Evolutionary conservation across 2,797 vertebrate species (phyloP).

Genomic region (Hippoglossus hippoglossus): DNA sequence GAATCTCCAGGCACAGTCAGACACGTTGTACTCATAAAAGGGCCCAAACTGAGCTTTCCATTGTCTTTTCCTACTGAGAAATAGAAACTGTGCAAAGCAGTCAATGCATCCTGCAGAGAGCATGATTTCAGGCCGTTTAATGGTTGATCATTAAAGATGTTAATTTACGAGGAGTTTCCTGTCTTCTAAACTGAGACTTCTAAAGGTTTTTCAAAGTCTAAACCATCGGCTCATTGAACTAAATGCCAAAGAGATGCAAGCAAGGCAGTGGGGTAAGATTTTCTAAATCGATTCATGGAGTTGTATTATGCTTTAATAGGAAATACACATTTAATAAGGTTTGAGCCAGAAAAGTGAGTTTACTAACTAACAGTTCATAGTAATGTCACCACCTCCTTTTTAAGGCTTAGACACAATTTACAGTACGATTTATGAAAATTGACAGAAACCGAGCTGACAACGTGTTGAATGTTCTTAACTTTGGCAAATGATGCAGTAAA

Average conservation of each 20-base stretch:
- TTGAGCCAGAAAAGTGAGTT: no score
- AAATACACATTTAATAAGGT: not conserved
- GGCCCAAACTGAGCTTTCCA: constrained; percentile 11
- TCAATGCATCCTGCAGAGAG: constrained; percentile 19
- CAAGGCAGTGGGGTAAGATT: not conserved
- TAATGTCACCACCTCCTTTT: no score
- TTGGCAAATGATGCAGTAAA: constrained; percentile 7
- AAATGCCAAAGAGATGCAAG: constrained; percentile 18
- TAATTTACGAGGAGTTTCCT: constrained; percentile 12
- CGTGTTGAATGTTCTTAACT: constrained; percentile 1
- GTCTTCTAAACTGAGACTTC: constrained; percentile 6
- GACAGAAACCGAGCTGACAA: no score
- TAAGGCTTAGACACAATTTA: no score
- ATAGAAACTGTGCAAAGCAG: constrained; percentile 18
- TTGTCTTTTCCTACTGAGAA: not conserved
- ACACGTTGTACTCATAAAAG: constrained; percentile 17
- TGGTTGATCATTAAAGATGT: constrained; percentile 15
- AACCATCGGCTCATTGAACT: not conserved
- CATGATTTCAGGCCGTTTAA: constrained; percentile 5
- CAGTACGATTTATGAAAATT: no score
- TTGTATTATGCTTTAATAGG: not conserved
- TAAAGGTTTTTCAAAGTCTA: constrained; percentile 15
- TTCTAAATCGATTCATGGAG: not conserved
- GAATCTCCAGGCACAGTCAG: constrained; percentile 3
- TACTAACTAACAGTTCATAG: no score